Percentiles rank a stretch among this genome's conserved stretches.
Evolutionary conservation across 2,797 vertebrate genomes (phyloP).

Genomic region (Lagocephalus sceleratus): DNA sequence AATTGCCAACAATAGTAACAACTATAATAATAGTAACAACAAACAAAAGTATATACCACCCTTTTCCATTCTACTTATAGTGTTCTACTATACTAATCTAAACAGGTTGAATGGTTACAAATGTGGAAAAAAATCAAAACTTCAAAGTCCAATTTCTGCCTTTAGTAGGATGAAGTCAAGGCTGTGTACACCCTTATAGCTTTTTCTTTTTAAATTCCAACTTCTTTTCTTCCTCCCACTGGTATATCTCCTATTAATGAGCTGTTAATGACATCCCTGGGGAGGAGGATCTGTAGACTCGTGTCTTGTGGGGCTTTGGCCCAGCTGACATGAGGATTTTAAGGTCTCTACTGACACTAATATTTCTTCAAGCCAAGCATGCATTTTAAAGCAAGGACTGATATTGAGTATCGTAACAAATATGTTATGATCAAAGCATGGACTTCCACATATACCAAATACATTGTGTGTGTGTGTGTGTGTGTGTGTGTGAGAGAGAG

Average conservation of each 20-base stretch:
- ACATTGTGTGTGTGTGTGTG: too few species aligned
- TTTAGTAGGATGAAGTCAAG: constrained; percentile 1
- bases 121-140: constrained; percentile 7
- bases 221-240: constrained; percentile 5
- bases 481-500: too few species aligned
- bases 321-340: constrained; percentile 10
- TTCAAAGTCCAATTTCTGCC: constrained; percentile 2
- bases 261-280: constrained; percentile 41
- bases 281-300: constrained; percentile 20
- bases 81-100: too few species aligned
- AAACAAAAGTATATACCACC: too few species aligned
- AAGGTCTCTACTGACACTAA: neutral
- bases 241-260: constrained; percentile 25
- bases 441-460: too few species aligned
- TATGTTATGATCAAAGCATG: neutral
- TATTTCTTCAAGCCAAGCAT: constrained; percentile 3
- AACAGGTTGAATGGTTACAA: neutral
- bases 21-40: too few species aligned
- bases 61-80: too few species aligned
- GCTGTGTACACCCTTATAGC: neutral
- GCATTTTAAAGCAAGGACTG: neutral
- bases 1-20: too few species aligned
- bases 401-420: neutral
- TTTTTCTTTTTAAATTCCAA: constrained; percentile 18
- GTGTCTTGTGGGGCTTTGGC: constrained; percentile 4